phyloP scores from a whole-genome alignment of 64 coral and sea anemone genomes.

The Astreopora myriophthalma region DNA sequence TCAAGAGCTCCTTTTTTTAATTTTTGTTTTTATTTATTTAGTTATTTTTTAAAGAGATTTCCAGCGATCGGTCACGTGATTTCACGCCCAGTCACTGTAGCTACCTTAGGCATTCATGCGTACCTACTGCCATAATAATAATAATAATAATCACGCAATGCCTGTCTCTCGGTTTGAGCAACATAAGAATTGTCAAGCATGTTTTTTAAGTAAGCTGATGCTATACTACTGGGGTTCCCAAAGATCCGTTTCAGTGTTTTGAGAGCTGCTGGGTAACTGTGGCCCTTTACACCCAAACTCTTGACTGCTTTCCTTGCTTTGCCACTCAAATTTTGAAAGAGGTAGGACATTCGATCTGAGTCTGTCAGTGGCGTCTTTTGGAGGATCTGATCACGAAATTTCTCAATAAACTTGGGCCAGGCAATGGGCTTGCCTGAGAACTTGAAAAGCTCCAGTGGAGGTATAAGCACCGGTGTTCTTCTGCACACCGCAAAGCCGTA shows the following conservation, averaged over 20 bases:
- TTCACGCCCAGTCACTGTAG: too few species aligned
- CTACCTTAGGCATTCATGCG: too few species aligned
- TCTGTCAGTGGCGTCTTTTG: constrained; percentile 28
- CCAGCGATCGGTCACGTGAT: too few species aligned
- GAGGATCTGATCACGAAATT: neutral
- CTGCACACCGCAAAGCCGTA: neutral
- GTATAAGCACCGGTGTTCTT: neutral
- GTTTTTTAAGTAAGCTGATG: neutral
- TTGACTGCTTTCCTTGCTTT: neutral
- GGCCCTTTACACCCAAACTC: neutral
- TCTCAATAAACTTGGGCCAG: neutral
- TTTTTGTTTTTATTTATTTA: too few species aligned
- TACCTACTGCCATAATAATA: too few species aligned
- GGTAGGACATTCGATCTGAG: constrained; percentile 11
- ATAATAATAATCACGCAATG: neutral
- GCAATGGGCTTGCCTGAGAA: neutral
- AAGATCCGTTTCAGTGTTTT: constrained; percentile 10
- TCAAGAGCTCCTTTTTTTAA: too few species aligned
- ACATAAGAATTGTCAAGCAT: neutral
- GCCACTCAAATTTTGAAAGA: neutral
- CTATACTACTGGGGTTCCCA: neutral
- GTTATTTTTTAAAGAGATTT: too few species aligned
- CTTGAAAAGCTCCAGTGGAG: neutral
- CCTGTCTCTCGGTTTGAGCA: neutral
- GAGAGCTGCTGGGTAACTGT: neutral